Evolutionary conservation across 2,888 invertebrate species (phyloP).

Genomic region (Notocelia uddmanniana): DNA sequence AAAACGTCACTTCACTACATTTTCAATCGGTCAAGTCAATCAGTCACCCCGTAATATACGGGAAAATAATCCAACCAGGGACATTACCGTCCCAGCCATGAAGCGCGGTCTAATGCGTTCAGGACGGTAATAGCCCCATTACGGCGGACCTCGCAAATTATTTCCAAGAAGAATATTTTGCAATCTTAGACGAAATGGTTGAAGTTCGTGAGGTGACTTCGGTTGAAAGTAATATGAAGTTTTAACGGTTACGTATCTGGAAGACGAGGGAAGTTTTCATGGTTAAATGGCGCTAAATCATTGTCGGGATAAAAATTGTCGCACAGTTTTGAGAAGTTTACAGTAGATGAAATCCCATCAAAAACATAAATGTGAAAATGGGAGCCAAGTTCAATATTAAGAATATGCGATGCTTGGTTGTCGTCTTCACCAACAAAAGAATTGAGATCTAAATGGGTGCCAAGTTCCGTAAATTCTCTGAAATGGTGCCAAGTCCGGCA

Average conservation of each 20-base stretch:
- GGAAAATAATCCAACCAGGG: slow-evolving; percentile 10
- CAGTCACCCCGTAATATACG: slow-evolving; percentile 2
- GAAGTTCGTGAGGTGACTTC: slow-evolving; percentile 34
- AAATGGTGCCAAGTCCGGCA: too few species aligned
- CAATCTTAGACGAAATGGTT: slow-evolving; percentile 31
- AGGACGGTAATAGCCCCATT: slow-evolving; percentile 36
- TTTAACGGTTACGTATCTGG: slow-evolving; percentile 9
- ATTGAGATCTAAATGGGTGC: too few species aligned
- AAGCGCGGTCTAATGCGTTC: slow-evolving; percentile 18
- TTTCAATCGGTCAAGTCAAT: not conserved
- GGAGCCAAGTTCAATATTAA: too few species aligned
- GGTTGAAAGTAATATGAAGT: slow-evolving; percentile 1
- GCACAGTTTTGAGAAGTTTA: not conserved
- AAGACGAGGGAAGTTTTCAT: not conserved
- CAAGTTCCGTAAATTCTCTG: too few species aligned
- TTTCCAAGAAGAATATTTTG: slow-evolving; percentile 41
- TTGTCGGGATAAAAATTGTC: not conserved
- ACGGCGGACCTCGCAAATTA: slow-evolving; percentile 36
- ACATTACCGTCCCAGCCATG: not conserved
- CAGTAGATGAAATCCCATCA: too few species aligned
- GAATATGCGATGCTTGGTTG: too few species aligned
- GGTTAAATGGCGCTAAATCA: not conserved
- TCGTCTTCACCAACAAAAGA: too few species aligned
- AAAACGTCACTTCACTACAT: not conserved
- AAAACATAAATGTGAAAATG: too few species aligned